Conservation (phyloP, 2,888 invertebrate species). For the Tetrapedia diversipes region DNA sequence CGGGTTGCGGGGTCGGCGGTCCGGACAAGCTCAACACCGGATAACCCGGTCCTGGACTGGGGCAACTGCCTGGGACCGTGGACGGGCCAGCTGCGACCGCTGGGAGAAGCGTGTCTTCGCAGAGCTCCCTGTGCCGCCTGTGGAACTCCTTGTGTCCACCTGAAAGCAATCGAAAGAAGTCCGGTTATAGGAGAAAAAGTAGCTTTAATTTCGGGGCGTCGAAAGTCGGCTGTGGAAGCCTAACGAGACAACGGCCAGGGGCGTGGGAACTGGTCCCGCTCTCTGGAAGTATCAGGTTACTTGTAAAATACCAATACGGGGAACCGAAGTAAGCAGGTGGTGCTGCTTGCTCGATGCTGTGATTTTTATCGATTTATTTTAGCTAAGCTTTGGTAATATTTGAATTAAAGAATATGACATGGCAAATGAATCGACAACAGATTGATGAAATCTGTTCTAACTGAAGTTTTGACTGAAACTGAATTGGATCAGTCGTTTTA, state of each 20-base stretch:
- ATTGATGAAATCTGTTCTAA: no score
- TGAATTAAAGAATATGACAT: not conserved
- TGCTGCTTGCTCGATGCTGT: not conserved
- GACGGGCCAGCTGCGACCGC: slow-evolving; percentile 69
- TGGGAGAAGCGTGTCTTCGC: slow-evolving; percentile 87
- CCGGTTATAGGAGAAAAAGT: not conserved
- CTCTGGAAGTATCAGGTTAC: slow-evolving; percentile 35
- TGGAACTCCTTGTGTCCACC: slow-evolving; percentile 89
- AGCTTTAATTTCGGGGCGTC: not conserved
- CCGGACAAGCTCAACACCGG: slow-evolving; percentile 76
- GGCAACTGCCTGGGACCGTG: slow-evolving; percentile 83
- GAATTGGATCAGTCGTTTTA: no score
- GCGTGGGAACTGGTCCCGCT: slow-evolving; percentile 35
- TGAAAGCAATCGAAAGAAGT: slow-evolving; percentile 76
- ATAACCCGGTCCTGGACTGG: slow-evolving; percentile 80
- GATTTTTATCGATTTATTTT: not conserved
- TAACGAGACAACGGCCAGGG: slow-evolving; percentile 5
- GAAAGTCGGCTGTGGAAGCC: not conserved
- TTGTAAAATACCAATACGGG: slow-evolving; percentile 6
- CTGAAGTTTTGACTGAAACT: no score
- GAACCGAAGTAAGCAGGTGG: slow-evolving; percentile 29
- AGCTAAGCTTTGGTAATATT: not conserved
- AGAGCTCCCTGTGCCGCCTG: slow-evolving; percentile 88
- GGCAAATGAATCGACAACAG: no score
- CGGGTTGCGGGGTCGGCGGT: slow-evolving; percentile 77